A percentile compares a stretch with the other conserved stretches of the same genome.
phyloP scores from a whole-genome alignment of 2,797 vertebrate species.

The Eospalax fontanierii region DNA sequence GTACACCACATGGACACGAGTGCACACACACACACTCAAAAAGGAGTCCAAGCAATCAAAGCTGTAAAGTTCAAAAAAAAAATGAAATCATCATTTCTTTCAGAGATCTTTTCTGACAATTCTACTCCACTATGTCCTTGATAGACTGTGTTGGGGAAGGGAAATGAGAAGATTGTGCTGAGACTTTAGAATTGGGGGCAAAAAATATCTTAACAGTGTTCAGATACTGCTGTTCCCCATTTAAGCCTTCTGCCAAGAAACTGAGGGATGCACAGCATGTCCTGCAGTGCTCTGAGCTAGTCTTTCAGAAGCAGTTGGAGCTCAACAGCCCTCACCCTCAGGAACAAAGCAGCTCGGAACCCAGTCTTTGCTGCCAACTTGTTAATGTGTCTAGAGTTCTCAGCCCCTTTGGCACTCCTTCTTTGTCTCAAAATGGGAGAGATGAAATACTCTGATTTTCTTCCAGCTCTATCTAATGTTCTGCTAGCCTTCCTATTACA shows the following conservation, averaged over 20 bases:
- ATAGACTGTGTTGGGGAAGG: background rate
- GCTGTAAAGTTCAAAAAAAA: background rate
- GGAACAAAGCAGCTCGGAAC: background rate
- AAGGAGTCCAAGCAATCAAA: background rate
- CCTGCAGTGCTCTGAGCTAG: background rate
- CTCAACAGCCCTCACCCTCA: background rate
- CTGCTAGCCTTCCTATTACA: background rate
- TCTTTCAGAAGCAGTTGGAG: background rate
- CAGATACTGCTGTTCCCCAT: background rate
- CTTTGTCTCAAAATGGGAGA: slow-evolving; percentile 40
- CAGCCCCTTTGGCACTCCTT: background rate
- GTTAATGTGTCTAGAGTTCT: background rate
- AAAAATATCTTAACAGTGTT: background rate
- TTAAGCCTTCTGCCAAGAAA: background rate
- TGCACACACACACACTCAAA: background rate
- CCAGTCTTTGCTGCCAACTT: background rate
- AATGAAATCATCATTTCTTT: background rate
- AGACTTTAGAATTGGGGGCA: background rate
- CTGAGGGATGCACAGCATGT: background rate
- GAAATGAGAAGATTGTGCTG: background rate
- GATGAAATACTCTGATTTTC: slow-evolving; percentile 11
- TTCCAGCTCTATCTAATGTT: background rate
- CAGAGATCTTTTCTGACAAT: background rate
- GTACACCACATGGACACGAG: too few relatives aligned
- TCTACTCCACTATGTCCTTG: background rate